Percentiles rank a stretch among this genome's conserved stretches.
Conservation (phyloP, 2,888 invertebrate species). For the Portevinia maculata region DNA sequence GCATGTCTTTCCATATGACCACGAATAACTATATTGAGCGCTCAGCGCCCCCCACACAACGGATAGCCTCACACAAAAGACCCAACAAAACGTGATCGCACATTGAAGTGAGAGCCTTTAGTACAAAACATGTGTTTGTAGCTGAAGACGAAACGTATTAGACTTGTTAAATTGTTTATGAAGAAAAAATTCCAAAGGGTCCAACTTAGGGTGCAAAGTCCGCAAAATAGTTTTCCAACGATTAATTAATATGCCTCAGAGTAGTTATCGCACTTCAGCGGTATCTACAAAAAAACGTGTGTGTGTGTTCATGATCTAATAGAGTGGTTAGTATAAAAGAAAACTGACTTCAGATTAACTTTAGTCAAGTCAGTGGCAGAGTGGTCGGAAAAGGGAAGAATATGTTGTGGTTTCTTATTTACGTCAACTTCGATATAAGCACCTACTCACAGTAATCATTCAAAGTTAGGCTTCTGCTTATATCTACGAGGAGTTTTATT, state of each 20-base stretch:
- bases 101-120: constrained; percentile 62
- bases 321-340: constrained; percentile 8
- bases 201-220: constrained; percentile 53
- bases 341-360: constrained; percentile 1
- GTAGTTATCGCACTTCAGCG: constrained; percentile 25
- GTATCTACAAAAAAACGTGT: background rate
- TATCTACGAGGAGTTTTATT: no score
- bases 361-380: background rate
- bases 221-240: constrained; percentile 39
- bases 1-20: constrained; percentile 62
- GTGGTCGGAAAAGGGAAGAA: no score
- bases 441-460: no score
- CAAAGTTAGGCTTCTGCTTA: no score
- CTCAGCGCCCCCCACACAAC: constrained; percentile 48
- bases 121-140: constrained; percentile 67
- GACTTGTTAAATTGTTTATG: constrained; percentile 39
- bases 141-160: constrained; percentile 59
- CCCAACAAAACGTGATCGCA: constrained; percentile 56
- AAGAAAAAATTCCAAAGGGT: constrained; percentile 63
- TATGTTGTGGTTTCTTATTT: background rate
- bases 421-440: no score
- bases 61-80: constrained; percentile 58
- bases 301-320: constrained; percentile 14
- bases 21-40: constrained; percentile 50
- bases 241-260: constrained; percentile 58